These are phyloP conservation scores for Orthonyx spaldingii DNA, from an alignment of 2,113 vertebrate species.

Conservation along the genomic window DNA sequence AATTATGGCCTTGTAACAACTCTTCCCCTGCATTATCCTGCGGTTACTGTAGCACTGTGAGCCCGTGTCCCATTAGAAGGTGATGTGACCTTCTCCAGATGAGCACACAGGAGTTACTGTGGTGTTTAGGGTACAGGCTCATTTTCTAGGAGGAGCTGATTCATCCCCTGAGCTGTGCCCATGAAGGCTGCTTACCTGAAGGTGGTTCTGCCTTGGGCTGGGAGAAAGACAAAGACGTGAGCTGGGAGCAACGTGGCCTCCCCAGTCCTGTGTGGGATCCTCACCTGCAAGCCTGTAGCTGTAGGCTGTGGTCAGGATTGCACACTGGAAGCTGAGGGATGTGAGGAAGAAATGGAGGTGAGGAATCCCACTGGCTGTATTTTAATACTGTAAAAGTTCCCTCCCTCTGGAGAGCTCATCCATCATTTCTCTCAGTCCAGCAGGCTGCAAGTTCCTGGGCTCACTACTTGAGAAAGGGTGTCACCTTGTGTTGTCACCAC, in stretches of 20 bases:
- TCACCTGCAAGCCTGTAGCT: not conserved
- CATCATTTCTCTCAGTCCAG: not conserved
- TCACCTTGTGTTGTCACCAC: not conserved
- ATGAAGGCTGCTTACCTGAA: not conserved
- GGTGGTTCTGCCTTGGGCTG: not conserved
- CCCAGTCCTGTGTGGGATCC: not conserved
- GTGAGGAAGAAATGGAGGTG: not conserved
- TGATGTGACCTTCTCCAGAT: not conserved
- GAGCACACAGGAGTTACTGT: not conserved
- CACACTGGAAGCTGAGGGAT: not conserved
- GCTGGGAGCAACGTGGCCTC: not conserved
- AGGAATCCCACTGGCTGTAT: not conserved
- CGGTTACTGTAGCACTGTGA: not conserved
- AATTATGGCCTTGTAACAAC: conserved; percentile 46
- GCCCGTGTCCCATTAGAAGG: not conserved
- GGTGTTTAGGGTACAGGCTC: not conserved
- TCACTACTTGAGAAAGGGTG: not conserved
- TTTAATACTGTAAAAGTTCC: not conserved
- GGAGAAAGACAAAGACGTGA: not conserved
- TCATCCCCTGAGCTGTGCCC: not conserved
- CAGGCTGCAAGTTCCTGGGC: not conserved
- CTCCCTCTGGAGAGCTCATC: not conserved
- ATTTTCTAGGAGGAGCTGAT: not conserved
- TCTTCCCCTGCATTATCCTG: conserved; percentile 8
- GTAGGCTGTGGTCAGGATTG: not conserved